phyloP scores from a whole-genome alignment of 1,140 invertebrate genomes.

The Aleiodes sp. region DNA sequence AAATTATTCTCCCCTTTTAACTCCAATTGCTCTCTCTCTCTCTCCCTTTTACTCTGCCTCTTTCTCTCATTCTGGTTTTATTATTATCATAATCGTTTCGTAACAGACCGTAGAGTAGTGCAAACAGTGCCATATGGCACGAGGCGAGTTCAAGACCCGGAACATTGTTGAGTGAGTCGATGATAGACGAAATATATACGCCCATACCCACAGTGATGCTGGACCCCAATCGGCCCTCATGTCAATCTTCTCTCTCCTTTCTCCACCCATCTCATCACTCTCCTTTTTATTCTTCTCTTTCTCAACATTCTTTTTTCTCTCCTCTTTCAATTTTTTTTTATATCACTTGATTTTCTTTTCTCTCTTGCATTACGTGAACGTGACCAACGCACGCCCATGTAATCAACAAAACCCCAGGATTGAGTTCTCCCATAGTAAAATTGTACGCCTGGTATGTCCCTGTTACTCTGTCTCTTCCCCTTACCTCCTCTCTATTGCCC shows the following conservation, averaged over 20 bases:
- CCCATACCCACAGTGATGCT: background rate
- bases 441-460: constrained; percentile 17
- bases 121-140: constrained; percentile 55
- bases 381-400: constrained; percentile 59
- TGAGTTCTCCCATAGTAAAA: constrained; percentile 14
- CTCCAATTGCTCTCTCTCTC: background rate
- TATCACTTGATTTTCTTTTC: constrained; percentile 31
- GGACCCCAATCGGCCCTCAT: constrained; percentile 23
- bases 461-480: background rate
- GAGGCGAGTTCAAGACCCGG: constrained; percentile 21
- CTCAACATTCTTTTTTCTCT: constrained; percentile 27
- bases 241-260: constrained; percentile 29
- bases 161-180: constrained; percentile 23
- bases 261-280: constrained; percentile 23
- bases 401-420: constrained; percentile 60
- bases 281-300: constrained; percentile 17
- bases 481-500: constrained; percentile 40
- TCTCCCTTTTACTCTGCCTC: background rate
- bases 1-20: constrained; percentile 7
- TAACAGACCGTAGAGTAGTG: constrained; percentile 49
- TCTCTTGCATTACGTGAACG: constrained; percentile 32
- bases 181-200: constrained; percentile 20
- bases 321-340: constrained; percentile 30
- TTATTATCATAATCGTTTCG: constrained; percentile 60
- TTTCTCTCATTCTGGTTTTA: constrained; percentile 29